phyloP scores from a whole-genome alignment of 1,140 invertebrate genomes.

The Melipona quadrifasciata region DNA sequence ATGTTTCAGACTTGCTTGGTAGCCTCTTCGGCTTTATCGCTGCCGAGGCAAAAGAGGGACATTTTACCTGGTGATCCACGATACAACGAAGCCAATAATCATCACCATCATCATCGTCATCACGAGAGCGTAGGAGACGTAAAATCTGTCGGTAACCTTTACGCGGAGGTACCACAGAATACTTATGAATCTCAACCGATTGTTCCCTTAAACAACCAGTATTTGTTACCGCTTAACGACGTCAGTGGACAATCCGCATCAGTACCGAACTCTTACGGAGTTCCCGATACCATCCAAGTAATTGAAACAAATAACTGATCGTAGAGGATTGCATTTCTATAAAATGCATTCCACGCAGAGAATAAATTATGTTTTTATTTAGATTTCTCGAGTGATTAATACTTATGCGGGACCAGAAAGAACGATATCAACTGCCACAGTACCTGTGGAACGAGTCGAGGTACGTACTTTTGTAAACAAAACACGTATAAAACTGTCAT shows the following conservation, averaged over 20 bases:
- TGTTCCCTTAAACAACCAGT: conserved; percentile 5
- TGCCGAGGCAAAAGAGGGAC: conserved; percentile 61
- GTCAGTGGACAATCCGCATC: background rate
- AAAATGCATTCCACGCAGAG: background rate
- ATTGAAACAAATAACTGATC: background rate
- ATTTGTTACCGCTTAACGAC: background rate
- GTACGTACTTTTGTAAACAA: background rate
- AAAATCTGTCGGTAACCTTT: conserved; percentile 13
- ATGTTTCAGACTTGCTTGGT: conserved; percentile 68
- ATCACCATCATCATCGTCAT: background rate
- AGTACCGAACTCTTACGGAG: conserved; percentile 1
- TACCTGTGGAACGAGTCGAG: background rate
- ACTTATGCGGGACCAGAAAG: background rate
- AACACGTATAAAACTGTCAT: background rate
- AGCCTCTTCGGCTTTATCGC: conserved; percentile 55
- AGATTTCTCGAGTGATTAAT: background rate
- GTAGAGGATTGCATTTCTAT: background rate
- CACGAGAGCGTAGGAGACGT: conserved; percentile 53
- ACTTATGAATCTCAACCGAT: conserved; percentile 55
- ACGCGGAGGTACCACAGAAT: conserved; percentile 10
- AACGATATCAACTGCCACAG: background rate
- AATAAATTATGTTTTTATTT: background rate
- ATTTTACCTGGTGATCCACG: conserved; percentile 77
- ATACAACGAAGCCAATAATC: conserved; percentile 67
- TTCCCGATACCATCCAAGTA: conserved; percentile 25